Evolutionary conservation across 2,797 vertebrate species (phyloP), one percentile per base, ranked within the genome.

Genomic region (Spondyliosoma cantharus): DNA sequence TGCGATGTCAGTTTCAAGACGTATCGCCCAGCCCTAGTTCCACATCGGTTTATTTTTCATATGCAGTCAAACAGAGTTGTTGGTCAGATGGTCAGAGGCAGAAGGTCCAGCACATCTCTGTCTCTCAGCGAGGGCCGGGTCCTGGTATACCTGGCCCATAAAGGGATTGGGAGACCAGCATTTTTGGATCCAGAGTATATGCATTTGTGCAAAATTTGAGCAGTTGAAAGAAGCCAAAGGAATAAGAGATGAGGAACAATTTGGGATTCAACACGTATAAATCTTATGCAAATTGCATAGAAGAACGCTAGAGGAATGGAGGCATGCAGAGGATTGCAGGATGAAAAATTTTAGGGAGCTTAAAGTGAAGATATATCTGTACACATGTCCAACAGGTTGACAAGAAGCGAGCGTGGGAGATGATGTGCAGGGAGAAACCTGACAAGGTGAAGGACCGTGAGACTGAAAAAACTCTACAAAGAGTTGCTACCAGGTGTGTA

Each of bases 371-470:
- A 16, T 29, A 37, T n/a, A 3, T 56, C 20, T 69, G n/a, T 60
- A 1, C 2, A 5, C 74, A 1, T 74, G 29, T 72, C 32, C 27
- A 19, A 61, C 83, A 96, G 95, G 14, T 83, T 5, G 93, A 98
- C 90, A 96, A 96, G 92, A 98, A 95, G 86, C 91, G 91, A 80
- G 89, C 94, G 2, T 98, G 97, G 98, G 98, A 99, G 93, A 96
- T 96, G 95, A 95, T 99, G 95, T 96, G 94, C 88, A 90, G 97
- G 89, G 96, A 96, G 72, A 98, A 98, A 91, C 97, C 97, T 50
- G 95, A 99, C 90, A 80, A 97, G 54, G 94, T 95, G 64, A 94
- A 78, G 90, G 97, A 98, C 94, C 90, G 96, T 77, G 97, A 97
- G 59, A 84, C 67, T 0, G 98, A 99, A 88, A 94, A 90, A 85